phyloP scores from a whole-genome alignment of 2,888 invertebrate genomes.

The Prostheceraeus crozeri region DNA sequence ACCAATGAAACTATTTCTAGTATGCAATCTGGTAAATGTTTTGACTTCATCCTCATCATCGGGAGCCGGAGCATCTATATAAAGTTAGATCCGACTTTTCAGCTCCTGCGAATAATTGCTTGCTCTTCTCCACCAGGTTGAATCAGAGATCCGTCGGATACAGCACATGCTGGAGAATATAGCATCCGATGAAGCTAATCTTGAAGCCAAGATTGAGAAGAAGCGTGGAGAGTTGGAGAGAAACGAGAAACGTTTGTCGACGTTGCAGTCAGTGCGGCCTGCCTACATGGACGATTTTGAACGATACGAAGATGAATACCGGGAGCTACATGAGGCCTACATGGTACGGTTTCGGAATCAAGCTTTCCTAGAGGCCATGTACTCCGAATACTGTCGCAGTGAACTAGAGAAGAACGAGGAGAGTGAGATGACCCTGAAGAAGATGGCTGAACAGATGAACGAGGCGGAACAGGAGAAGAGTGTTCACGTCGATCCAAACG shows the following conservation, averaged over 20 bases:
- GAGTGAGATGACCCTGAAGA: slow-evolving; percentile 27
- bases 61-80: no score
- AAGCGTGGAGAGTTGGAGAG: slow-evolving; percentile 79
- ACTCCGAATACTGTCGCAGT: slow-evolving; percentile 26
- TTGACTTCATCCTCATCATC: no score
- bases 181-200: slow-evolving; percentile 74
- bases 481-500: no score
- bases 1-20: no score
- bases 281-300: slow-evolving; percentile 39
- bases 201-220: slow-evolving; percentile 84
- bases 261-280: slow-evolving; percentile 62
- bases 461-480: slow-evolving; percentile 4
- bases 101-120: no score
- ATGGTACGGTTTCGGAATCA: slow-evolving; percentile 31
- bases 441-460: slow-evolving; percentile 30
- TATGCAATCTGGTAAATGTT: no score
- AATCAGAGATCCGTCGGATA: slow-evolving; percentile 67
- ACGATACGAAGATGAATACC: slow-evolving; percentile 34
- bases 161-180: slow-evolving; percentile 70
- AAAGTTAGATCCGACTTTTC: no score
- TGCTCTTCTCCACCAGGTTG: slow-evolving; percentile 64
- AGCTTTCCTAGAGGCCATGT: slow-evolving; percentile 31
- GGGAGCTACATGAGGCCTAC: slow-evolving; percentile 28
- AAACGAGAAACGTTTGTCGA: slow-evolving; percentile 81
- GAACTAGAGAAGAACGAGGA: slow-evolving; percentile 31